Evolutionary conservation across 2,113 vertebrate species (phyloP).

Genomic region (Microtus montanus): DNA sequence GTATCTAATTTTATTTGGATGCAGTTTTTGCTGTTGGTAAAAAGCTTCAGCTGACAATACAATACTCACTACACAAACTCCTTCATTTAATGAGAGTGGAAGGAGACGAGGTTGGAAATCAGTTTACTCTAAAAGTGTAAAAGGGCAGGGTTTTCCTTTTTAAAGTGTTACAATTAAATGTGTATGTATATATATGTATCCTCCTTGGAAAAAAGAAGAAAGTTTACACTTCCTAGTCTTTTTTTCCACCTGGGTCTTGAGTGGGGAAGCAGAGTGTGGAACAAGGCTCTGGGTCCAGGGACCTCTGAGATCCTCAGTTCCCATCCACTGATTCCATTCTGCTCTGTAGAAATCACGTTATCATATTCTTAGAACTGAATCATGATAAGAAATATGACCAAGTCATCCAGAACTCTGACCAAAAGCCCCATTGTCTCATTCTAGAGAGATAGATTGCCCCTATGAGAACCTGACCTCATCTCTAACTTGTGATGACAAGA

Average conservation of each 20-base stretch:
- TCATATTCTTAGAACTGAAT: not conserved
- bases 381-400: not conserved
- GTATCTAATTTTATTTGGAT: too few relatives aligned
- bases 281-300: not conserved
- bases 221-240: not conserved
- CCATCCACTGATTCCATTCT: not conserved
- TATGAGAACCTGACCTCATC: conserved; percentile 71
- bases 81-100: not conserved
- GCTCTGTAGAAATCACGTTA: not conserved
- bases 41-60: conserved; percentile 2
- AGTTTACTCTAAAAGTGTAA: conserved; percentile 39
- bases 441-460: not conserved
- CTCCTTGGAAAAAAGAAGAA: too few relatives aligned
- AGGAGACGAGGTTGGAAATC: not conserved
- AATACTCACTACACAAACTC: not conserved
- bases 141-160: conserved; percentile 11
- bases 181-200: not conserved
- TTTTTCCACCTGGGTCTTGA: not conserved
- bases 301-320: not conserved
- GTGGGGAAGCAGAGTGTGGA: not conserved
- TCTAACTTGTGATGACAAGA: conserved; percentile 65
- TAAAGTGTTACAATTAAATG: conserved; percentile 32
- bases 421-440: not conserved
- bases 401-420: not conserved
- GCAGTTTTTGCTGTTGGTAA: too few relatives aligned